Conservation (phyloP, 2,113 vertebrate genomes). For the Platysteira castanea region DNA sequence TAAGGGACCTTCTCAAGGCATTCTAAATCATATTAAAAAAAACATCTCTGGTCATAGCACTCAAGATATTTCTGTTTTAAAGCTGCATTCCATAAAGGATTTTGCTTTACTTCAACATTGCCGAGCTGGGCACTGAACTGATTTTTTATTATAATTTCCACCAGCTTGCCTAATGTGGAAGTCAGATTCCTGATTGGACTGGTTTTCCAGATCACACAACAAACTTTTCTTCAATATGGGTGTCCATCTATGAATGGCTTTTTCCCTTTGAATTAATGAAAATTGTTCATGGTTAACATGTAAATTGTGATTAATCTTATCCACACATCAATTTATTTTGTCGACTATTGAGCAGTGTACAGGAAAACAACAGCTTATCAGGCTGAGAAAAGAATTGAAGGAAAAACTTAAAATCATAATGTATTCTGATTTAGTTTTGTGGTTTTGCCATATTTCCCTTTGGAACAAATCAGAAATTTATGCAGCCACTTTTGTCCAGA, state of each 20-base stretch:
- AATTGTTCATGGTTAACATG: neutral
- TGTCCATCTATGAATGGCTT: neutral
- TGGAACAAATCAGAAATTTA: constrained; percentile 13
- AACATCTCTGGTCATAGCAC: neutral
- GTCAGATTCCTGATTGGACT: neutral
- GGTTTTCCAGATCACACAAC: neutral
- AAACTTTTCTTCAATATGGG: neutral
- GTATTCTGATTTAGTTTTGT: neutral
- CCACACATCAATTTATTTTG: neutral
- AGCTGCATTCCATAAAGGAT: neutral
- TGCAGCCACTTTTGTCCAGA: neutral
- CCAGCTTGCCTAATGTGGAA: neutral
- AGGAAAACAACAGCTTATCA: neutral
- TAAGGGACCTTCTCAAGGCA: neutral
- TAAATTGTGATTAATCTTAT: neutral
- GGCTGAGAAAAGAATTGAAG: neutral
- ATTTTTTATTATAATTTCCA: neutral
- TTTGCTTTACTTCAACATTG: neutral
- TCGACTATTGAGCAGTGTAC: neutral
- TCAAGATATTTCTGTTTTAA: neutral
- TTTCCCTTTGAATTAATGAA: neutral
- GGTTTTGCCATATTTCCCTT: neutral
- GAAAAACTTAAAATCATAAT: neutral
- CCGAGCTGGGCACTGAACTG: neutral
- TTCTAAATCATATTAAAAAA: neutral